Evolutionary conservation across 2,888 invertebrate species (phyloP), one percentile per base, ranked within the genome.

Genomic region (Coelogynopora nodosa): DNA sequence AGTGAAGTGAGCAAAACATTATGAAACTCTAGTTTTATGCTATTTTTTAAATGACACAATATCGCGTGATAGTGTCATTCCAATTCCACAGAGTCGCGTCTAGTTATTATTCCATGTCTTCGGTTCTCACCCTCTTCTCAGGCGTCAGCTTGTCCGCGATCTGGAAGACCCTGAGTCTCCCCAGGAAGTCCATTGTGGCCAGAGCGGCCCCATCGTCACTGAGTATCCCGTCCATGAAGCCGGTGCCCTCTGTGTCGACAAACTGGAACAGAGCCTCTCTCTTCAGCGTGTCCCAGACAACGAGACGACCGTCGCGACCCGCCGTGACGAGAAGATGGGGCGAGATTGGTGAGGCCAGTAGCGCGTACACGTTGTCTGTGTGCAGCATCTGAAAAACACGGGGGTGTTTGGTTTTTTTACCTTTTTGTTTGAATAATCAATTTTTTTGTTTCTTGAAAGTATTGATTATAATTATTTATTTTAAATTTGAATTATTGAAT

Each of bases 271-370:
- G 74, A 74, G 23, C 74, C 18, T 74, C 74, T 26, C 74, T 10
- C 10, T 26, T 10, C 23, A 2, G 23, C 18, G 93, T 89, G 89
- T 93, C 92, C 93, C 93, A 93, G 30, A 93, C 89, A 67, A 92
- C 91, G 84, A 93, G 91, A 90, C 95, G 95, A 0, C 98, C 98
- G 93, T 99, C 99, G 91, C 99, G 98, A 0, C 98, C 98, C 49
- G 97, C 97, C 85, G 96, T 97, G n/a, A 93, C 89, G 89, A 98
- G 92, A 93, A 94, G 92, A 81, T 93, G 90, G 5, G 94, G 93
- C 93, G 96, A 95, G 87, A 94, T 93, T 0, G 98, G 98, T 93
- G 97, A 97, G 28, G 96, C 94, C 93, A 97, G 97, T 86, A 99
- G 93, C 26, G 97, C 97, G 93, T 96, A 99, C 0, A 96, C 95